phyloP scores from a whole-genome alignment of 2,797 vertebrate species.

The Smutsia temminckii region DNA sequence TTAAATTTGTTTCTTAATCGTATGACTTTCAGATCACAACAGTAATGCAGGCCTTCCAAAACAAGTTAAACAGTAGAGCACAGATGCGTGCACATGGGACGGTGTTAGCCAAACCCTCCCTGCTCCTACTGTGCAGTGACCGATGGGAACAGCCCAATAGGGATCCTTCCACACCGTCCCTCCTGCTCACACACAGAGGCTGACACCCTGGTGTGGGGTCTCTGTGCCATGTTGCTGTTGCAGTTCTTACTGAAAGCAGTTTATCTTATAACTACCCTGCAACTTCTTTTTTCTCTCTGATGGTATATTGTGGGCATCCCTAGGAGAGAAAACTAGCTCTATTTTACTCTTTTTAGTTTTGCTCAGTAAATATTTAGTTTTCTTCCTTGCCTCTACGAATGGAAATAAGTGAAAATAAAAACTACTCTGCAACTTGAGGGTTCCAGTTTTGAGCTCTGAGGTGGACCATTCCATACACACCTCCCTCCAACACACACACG shows the following conservation, averaged over 20 bases:
- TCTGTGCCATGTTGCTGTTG: neutral
- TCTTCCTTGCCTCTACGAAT: neutral
- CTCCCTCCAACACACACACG: neutral
- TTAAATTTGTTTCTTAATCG: neutral
- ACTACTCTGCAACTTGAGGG: neutral
- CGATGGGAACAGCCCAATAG: rapidly evolving
- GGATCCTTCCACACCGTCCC: neutral
- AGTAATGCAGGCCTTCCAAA: neutral
- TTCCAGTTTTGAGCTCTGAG: constrained; percentile 15
- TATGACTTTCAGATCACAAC: neutral
- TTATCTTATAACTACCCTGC: neutral
- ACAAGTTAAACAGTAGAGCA: neutral
- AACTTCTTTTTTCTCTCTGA: neutral
- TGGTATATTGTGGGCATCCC: neutral
- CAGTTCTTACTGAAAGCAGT: neutral
- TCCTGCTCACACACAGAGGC: too few species aligned
- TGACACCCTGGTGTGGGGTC: too few species aligned
- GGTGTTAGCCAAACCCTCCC: neutral
- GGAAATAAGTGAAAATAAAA: neutral
- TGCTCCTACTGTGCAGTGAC: neutral
- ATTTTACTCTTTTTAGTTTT: neutral
- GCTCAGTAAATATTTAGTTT: neutral
- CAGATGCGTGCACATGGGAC: too few species aligned
- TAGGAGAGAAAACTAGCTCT: neutral
- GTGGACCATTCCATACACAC: neutral